These are phyloP conservation scores for Phaethornis superciliosus DNA, from an alignment of 2,113 vertebrate species.

Conservation along the genomic window DNA sequence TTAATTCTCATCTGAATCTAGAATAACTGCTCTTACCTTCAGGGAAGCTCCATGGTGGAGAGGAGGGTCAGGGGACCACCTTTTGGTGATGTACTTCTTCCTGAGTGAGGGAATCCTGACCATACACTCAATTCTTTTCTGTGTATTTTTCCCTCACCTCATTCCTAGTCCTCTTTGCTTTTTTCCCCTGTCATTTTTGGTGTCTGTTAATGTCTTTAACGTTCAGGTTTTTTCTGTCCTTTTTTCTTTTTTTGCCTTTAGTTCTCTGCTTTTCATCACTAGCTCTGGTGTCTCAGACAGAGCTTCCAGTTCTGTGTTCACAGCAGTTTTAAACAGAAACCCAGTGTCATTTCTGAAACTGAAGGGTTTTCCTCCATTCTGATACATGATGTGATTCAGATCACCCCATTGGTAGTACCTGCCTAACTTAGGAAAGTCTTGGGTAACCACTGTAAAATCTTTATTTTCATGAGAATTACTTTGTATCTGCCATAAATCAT, in stretches of 20 bases:
- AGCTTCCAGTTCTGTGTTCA: conserved; percentile 37
- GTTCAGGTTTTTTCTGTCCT: not conserved
- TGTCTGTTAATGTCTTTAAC: not conserved
- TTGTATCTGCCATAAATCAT: conserved; percentile 45
- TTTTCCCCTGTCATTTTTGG: not conserved
- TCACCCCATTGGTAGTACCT: conserved; percentile 40
- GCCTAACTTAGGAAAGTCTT: conserved; percentile 48
- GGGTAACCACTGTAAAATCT: conserved; percentile 55
- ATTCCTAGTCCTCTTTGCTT: not conserved
- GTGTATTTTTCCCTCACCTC: not conserved
- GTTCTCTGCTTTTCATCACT: conserved; percentile 14
- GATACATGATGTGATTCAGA: conserved; percentile 20
- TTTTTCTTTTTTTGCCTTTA: not conserved
- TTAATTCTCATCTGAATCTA: not conserved
- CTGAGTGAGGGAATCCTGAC: not conserved
- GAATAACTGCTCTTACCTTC: not conserved
- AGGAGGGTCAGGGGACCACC: too few relatives aligned
- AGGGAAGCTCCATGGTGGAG: not conserved
- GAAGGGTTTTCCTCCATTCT: conserved; percentile 13
- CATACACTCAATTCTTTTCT: not conserved
- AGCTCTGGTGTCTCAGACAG: conserved; percentile 12
- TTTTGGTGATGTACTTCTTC: not conserved
- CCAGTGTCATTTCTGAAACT: not conserved
- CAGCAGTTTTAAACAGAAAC: conserved; percentile 31
- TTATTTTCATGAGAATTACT: conserved; percentile 58